These are phyloP conservation scores for Phallusia fumigata DNA, from an alignment of 23 tunicate species.

Conservation along the genomic window DNA sequence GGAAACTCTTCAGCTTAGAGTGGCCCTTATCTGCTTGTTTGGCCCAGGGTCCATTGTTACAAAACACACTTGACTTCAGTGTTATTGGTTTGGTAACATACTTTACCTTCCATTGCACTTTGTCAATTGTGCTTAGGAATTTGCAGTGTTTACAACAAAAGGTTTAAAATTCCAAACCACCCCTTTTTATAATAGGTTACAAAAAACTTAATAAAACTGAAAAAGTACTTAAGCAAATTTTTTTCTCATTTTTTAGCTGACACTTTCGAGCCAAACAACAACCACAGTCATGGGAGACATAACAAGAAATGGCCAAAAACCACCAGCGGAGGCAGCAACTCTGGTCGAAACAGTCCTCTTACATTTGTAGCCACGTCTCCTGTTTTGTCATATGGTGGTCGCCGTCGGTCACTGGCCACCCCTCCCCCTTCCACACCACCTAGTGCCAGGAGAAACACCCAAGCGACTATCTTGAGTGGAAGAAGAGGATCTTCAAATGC, in stretches of 20 bases:
- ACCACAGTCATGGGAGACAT: constrained; percentile 2
- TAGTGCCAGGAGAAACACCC: constrained; percentile 4
- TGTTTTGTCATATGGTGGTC: constrained; percentile 22
- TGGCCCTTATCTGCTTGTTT: too few species aligned
- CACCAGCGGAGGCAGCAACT: not conserved
- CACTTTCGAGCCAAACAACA: constrained; percentile 23
- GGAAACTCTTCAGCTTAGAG: too few species aligned
- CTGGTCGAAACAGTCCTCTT: constrained; percentile 29
- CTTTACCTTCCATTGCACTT: too few species aligned
- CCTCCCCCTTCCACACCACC: constrained; percentile 32
- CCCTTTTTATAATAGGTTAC: too few species aligned
- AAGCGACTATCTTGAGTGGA: not conserved
- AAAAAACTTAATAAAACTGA: too few species aligned
- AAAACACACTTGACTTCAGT: too few species aligned
- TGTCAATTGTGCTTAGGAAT: too few species aligned
- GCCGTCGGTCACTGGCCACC: constrained; percentile 20
- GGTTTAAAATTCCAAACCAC: too few species aligned
- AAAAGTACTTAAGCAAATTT: too few species aligned
- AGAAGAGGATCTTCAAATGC: not conserved
- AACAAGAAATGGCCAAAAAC: not conserved
- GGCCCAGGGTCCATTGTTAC: too few species aligned
- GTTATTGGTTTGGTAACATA: too few species aligned
- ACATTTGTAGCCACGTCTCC: not conserved
- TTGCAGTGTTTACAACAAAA: too few species aligned
- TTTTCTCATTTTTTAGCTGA: constrained; percentile 18